Evolutionary conservation across 64 coral and sea anemone genomes (phyloP).

Genomic region (Anthopleura sola): DNA sequence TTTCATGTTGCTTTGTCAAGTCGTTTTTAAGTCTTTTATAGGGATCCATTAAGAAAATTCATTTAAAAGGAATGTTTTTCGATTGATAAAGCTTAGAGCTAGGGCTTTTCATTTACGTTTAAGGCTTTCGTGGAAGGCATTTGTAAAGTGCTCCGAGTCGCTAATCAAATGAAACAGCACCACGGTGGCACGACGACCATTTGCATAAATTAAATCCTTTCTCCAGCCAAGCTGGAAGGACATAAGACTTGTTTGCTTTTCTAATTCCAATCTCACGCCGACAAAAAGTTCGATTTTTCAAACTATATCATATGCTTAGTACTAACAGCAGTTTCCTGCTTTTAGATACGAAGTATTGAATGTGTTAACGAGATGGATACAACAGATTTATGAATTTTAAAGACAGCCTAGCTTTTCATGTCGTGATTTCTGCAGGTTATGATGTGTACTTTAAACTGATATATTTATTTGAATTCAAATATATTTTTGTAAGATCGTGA

Average conservation of each 20-base stretch:
- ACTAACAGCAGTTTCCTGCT: background rate
- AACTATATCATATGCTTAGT: background rate
- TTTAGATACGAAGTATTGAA: background rate
- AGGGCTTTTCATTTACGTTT: background rate
- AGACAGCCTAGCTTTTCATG: background rate
- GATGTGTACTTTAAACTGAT: background rate
- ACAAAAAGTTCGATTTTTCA: background rate
- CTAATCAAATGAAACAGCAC: background rate
- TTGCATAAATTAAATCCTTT: background rate
- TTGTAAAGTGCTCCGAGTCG: background rate
- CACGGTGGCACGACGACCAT: background rate
- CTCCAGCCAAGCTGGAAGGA: background rate
- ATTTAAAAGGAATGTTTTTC: background rate
- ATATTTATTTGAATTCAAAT: background rate
- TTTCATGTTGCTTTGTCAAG: background rate
- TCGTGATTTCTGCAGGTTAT: background rate
- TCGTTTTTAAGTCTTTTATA: background rate
- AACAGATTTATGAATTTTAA: background rate
- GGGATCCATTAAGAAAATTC: background rate
- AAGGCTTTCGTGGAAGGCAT: background rate
- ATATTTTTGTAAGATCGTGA: background rate
- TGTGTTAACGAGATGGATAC: background rate
- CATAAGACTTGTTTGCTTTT: background rate
- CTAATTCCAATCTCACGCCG: background rate
- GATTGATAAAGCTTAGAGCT: background rate